Percentiles rank a stretch among this genome's conserved stretches.
These are phyloP conservation scores for Tachyglossus aculeatus DNA, from an alignment of 2,797 vertebrate genomes.

Conservation along the genomic window DNA sequence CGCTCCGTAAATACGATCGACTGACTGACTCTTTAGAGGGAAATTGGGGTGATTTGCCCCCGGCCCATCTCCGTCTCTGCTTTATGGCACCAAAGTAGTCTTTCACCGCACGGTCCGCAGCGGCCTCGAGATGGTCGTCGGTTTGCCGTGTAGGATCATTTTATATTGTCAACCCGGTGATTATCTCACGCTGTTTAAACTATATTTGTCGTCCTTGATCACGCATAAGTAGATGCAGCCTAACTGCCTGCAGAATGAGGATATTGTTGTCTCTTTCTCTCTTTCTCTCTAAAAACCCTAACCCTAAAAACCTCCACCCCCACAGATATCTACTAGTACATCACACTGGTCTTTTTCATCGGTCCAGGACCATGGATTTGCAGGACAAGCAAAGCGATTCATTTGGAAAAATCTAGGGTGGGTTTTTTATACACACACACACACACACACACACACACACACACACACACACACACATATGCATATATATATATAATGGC, in stretches of 20 bases:
- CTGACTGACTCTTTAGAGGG: slow-evolving; percentile 78
- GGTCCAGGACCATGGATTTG: slow-evolving; percentile 57
- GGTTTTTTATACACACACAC: slow-evolving; percentile 52
- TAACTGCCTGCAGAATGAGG: slow-evolving; percentile 71
- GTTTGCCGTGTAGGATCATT: slow-evolving; percentile 73
- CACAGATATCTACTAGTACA: slow-evolving; percentile 62
- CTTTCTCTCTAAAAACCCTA: slow-evolving; percentile 52
- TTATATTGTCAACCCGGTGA: slow-evolving; percentile 68
- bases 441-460: slow-evolving; percentile 4
- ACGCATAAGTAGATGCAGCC: slow-evolving; percentile 71
- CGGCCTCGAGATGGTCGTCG: slow-evolving; percentile 40
- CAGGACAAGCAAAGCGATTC: slow-evolving; percentile 51
- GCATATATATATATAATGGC: not conserved
- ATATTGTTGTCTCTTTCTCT: slow-evolving; percentile 69
- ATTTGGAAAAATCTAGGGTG: slow-evolving; percentile 51
- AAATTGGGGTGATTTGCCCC: slow-evolving; percentile 71
- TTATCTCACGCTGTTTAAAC: slow-evolving; percentile 81
- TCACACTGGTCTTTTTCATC: slow-evolving; percentile 65
- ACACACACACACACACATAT: not conserved
- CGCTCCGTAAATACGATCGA: no score
- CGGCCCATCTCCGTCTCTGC: slow-evolving; percentile 67
- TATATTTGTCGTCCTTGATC: slow-evolving; percentile 77
- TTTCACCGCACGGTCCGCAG: slow-evolving; percentile 33
- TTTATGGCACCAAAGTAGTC: slow-evolving; percentile 73
- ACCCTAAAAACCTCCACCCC: slow-evolving; percentile 47